A percentile compares a stretch with the other conserved stretches of the same genome.
Evolutionary conservation across 1,140 invertebrate species (phyloP).

Genomic region (Anastrepha obliqua): DNA sequence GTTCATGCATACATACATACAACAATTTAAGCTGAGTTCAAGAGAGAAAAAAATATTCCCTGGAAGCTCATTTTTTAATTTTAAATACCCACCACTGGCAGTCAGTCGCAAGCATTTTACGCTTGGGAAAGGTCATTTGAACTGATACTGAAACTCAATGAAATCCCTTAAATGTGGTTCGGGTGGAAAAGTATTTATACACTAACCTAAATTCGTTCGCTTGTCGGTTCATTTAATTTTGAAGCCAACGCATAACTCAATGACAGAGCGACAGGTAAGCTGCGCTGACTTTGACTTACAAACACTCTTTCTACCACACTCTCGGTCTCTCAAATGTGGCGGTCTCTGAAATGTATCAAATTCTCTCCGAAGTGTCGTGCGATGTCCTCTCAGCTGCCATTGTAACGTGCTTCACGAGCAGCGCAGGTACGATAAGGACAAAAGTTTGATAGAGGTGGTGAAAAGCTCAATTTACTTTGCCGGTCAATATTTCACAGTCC

Average conservation of each 20-base stretch:
- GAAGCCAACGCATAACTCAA: background rate
- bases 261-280: background rate
- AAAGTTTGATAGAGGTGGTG: constrained; percentile 13
- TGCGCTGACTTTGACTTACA: background rate
- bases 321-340: background rate
- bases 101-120: background rate
- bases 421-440: background rate
- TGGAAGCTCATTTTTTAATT: background rate
- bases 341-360: background rate
- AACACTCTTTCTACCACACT: background rate
- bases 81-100: background rate
- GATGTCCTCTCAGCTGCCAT: background rate
- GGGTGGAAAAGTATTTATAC: background rate
- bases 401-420: background rate
- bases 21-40: background rate
- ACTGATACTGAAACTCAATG: background rate
- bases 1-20: too few relatives aligned
- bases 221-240: background rate
- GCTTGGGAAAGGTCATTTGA: constrained; percentile 31
- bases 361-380: background rate
- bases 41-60: background rate
- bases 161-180: background rate
- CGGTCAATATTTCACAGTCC: constrained; percentile 20
- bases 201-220: constrained; percentile 12
- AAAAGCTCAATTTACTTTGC: background rate